Conservation (phyloP, 2,888 invertebrate species). For the Galerucella pusilla region DNA sequence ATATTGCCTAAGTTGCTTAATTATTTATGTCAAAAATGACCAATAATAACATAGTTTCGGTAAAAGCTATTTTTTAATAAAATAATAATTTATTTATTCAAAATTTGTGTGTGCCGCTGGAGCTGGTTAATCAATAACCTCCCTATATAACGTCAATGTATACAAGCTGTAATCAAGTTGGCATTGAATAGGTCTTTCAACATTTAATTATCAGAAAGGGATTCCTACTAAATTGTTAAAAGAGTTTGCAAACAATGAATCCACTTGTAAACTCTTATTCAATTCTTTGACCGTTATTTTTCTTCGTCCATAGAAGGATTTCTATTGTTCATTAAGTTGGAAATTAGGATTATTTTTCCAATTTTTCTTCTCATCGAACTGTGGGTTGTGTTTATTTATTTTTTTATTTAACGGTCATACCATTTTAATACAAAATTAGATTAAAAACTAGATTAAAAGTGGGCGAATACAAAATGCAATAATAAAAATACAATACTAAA, state of each 20-base stretch:
- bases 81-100: no score
- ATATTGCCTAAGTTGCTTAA: no score
- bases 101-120: no score
- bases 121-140: constrained; percentile 8
- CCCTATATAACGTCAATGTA: constrained; percentile 5
- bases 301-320: not conserved
- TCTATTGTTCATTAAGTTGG: constrained; percentile 3
- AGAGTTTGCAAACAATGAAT: constrained; percentile 38
- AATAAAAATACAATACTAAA: no score
- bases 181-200: constrained; percentile 28
- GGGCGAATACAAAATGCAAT: no score
- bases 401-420: no score
- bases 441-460: no score
- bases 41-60: no score
- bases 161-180: constrained; percentile 23
- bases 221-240: constrained; percentile 30
- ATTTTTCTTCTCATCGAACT: not conserved
- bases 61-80: no score
- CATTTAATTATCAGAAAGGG: constrained; percentile 30
- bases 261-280: constrained; percentile 25
- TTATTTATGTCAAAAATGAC: no score
- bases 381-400: not conserved
- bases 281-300: constrained; percentile 5
- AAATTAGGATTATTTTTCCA: constrained; percentile 8
- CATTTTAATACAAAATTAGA: no score